Base-by-base conservation (phyloP, 2,797 vertebrate genomes). In the Macropodus opercularis region DNA sequence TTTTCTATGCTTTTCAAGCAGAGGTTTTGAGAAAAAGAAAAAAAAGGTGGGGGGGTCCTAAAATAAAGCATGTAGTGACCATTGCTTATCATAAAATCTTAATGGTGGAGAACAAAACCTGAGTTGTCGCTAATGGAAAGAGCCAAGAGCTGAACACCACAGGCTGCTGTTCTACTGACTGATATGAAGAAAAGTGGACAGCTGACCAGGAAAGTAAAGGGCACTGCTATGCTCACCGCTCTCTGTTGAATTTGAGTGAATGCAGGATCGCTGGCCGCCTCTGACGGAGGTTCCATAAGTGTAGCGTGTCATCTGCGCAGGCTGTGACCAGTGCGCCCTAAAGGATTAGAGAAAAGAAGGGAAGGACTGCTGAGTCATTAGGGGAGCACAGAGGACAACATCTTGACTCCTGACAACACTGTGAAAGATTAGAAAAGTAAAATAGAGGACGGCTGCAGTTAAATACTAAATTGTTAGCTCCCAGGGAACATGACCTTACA, bases 191-290 rank as follows among this genome's bases (percentile, higher is more conserved):
- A n/a, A n/a, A n/a, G n/a, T n/a, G n/a, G n/a, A n/a, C n/a, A n/a
- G n/a, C n/a, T n/a, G n/a, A n/a, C n/a, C n/a, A n/a, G n/a, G n/a
- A 3, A n/a, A 11, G 5, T 8, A 43, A 22, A 13, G 23, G 13
- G 31, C 4, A 29, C 27, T 29, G 27, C 3, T 1, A 4, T 36
- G 19, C 93, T 93, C 91, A 99, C 97, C 96, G 91, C 86, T 99
- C 97, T 88, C 96, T 94, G 87, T 97, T 98, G 91, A 99, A 99
- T 87, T 97, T 98, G 71, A 99, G 94, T n/a, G 97, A 98, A 88
- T 99, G 97, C 52, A 99, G 94, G 82, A 99, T 81, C 26, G 96
- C 97, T 8, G 97, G 97, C 17, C 94, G 93, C 69, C 97, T 96
- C 88, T 99, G 97, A 62, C 96, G 94, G 51, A 99, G 93, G 76